These are phyloP conservation scores for Serilophus lunatus DNA, from an alignment of 2,113 vertebrate genomes.

Conservation along the genomic window DNA sequence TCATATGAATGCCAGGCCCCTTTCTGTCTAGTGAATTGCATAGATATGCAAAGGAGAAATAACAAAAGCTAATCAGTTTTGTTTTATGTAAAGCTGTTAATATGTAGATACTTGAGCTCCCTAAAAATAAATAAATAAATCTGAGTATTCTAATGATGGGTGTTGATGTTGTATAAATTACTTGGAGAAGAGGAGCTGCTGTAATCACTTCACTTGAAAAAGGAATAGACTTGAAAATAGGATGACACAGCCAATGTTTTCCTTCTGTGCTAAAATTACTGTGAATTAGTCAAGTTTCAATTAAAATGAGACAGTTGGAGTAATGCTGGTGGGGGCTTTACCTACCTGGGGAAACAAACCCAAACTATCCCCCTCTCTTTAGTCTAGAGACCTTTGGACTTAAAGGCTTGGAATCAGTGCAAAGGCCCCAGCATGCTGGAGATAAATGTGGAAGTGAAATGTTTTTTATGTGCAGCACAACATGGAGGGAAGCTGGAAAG, in stretches of 20 bases:
- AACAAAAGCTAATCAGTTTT: constrained; percentile 46
- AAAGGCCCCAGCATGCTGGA: background rate
- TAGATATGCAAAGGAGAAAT: constrained; percentile 2
- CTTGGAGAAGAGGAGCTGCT: background rate
- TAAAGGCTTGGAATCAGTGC: background rate
- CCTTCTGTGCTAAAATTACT: background rate
- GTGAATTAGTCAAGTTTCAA: background rate
- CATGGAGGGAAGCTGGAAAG: background rate
- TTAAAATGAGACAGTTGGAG: background rate
- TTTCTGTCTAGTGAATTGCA: background rate
- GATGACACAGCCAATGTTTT: background rate
- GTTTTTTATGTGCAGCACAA: background rate
- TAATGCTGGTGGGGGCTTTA: background rate
- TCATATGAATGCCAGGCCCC: background rate
- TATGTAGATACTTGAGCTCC: constrained; percentile 1
- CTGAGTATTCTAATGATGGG: background rate
- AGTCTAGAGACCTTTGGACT: accelerated
- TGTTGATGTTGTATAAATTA: background rate
- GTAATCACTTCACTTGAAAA: constrained; percentile 26
- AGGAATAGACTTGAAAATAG: background rate
- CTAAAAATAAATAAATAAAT: background rate
- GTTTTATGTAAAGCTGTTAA: constrained; percentile 37
- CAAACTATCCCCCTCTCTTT: background rate
- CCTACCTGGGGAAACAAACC: background rate
- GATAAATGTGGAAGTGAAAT: background rate